A percentile compares a stretch with the other conserved stretches of the same genome.
phyloP scores from a whole-genome alignment of 2,797 vertebrate species.

The Malacoctenus gilli region DNA sequence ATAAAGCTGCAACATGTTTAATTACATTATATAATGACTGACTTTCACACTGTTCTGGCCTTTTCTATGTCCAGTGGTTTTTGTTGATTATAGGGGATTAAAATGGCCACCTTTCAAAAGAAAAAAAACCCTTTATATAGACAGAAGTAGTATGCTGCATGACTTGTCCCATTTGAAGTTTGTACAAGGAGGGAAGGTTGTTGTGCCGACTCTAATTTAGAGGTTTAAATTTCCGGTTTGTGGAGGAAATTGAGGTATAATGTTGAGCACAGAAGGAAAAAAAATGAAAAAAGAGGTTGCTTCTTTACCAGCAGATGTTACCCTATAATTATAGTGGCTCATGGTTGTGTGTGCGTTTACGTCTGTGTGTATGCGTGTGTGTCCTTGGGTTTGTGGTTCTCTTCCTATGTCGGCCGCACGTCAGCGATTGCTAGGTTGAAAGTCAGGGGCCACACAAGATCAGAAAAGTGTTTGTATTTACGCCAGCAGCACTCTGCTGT shows the following conservation, averaged over 20 bases:
- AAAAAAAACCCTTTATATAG: constrained; percentile 25
- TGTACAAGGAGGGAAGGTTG: too few species aligned
- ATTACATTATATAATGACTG: neutral
- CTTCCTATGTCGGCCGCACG: constrained; percentile 18
- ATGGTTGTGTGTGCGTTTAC: too few species aligned
- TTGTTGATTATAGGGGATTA: constrained; percentile 31
- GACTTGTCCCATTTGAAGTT: neutral
- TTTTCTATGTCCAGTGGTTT: neutral
- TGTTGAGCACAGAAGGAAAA: too few species aligned
- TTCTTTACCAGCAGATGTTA: constrained; percentile 65
- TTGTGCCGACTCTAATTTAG: constrained; percentile 4
- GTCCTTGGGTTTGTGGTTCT: neutral
- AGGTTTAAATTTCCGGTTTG: constrained; percentile 23
- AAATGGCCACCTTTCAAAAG: constrained; percentile 23
- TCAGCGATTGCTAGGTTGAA: constrained; percentile 46
- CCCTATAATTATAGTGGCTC: constrained; percentile 56
- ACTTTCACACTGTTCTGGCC: neutral
- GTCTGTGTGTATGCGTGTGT: neutral
- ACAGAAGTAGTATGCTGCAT: constrained; percentile 3
- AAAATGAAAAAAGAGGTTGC: constrained; percentile 49
- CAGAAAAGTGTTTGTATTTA: constrained; percentile 23
- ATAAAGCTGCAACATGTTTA: neutral
- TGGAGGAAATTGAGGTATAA: constrained; percentile 17
- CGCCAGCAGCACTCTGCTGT: constrained; percentile 1
- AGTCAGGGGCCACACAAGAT: constrained; percentile 50